Conservation (phyloP, 2,797 vertebrate genomes). For the Urocyon cinereoargenteus region DNA sequence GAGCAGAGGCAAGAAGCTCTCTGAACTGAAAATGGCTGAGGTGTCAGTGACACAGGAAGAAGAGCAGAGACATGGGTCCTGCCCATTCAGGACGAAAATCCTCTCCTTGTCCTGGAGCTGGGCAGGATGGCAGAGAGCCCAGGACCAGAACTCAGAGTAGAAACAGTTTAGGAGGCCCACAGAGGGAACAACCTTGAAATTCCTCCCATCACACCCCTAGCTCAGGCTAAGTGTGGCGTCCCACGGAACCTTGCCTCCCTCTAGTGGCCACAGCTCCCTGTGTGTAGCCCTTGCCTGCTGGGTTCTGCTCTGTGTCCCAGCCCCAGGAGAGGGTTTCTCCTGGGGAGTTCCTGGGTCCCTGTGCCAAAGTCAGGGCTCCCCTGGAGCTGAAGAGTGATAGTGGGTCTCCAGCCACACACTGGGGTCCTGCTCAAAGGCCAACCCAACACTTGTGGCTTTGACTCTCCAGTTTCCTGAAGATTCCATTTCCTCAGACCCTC, state of each 20-base stretch:
- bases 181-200: slow-evolving; percentile 26
- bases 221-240: background rate
- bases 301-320: background rate
- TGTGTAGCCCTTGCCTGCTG: background rate
- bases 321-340: too few species aligned
- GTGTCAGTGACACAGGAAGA: background rate
- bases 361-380: background rate
- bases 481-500: background rate
- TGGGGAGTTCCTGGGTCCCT: background rate
- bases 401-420: background rate
- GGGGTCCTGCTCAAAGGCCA: background rate
- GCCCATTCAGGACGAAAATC: background rate
- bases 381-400: background rate
- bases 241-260: slow-evolving; percentile 57
- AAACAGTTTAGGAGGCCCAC: background rate
- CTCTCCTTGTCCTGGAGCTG: background rate
- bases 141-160: background rate
- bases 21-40: slow-evolving; percentile 15
- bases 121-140: background rate
- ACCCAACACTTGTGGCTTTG: background rate
- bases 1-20: background rate
- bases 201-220: background rate
- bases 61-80: background rate
- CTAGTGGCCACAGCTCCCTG: slow-evolving; percentile 66
- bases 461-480: background rate